phyloP scores from a whole-genome alignment of 2,888 invertebrate species.

The Thymelicus lineola region DNA sequence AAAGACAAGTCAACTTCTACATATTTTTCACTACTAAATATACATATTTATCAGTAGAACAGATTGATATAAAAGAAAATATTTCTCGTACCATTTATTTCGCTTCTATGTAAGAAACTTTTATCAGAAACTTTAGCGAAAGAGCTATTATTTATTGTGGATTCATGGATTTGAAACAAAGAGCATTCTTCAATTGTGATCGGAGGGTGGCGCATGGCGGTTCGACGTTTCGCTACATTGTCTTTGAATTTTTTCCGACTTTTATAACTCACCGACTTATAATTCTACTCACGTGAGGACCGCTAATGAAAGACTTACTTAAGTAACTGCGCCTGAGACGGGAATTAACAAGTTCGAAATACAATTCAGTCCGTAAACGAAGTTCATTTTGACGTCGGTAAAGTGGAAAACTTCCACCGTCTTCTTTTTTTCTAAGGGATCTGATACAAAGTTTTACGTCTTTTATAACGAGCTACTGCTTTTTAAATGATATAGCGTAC shows the following conservation, averaged over 20 bases:
- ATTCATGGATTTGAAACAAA: slow-evolving; percentile 38
- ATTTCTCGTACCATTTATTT: slow-evolving; percentile 18
- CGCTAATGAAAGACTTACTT: slow-evolving; percentile 83
- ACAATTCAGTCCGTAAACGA: slow-evolving; percentile 79
- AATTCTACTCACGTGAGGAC: slow-evolving; percentile 77
- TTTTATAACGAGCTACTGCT: slow-evolving; percentile 64
- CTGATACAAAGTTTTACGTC: slow-evolving; percentile 70
- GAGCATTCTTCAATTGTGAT: slow-evolving; percentile 25
- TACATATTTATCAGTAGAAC: not conserved
- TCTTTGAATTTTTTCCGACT: slow-evolving; percentile 67
- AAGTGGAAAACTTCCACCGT: slow-evolving; percentile 77
- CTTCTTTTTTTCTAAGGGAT: slow-evolving; percentile 62
- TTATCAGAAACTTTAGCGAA: slow-evolving; percentile 25
- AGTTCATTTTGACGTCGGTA: slow-evolving; percentile 77
- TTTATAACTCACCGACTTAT: slow-evolving; percentile 63
- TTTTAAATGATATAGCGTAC: slow-evolving; percentile 44
- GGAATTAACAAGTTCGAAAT: slow-evolving; percentile 82
- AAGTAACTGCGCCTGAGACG: slow-evolving; percentile 74
- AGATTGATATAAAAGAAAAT: not conserved
- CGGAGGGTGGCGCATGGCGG: slow-evolving; percentile 22
- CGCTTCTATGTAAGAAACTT: slow-evolving; percentile 19
- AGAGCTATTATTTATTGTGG: slow-evolving; percentile 34
- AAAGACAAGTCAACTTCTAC: not conserved
- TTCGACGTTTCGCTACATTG: slow-evolving; percentile 51
- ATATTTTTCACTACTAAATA: not conserved